Base-by-base conservation (phyloP, 53 echinoderm and acorn worm species). In the Hippasteria phrygiana region DNA sequence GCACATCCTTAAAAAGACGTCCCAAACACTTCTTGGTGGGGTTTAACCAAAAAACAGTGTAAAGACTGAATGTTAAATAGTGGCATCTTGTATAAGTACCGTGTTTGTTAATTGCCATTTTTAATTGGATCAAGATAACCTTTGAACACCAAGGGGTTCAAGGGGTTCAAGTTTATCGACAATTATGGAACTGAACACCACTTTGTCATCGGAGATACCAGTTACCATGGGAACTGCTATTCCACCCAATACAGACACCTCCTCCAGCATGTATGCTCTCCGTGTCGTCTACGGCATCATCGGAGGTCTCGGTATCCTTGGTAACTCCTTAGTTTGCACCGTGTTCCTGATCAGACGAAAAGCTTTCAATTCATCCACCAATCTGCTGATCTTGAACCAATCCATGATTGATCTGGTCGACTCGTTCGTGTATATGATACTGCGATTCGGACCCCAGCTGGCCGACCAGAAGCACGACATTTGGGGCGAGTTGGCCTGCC, bases 381-480 rank as follows among this genome's bases (percentile, higher is more conserved):
- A 94, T 65, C 70, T 92, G 12, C 80, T 96, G 26, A 96, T 96
- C 43, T 46, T 96, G 50, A 96, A 96, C 59, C 96, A 96, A n/a
- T 92, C 96, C 1, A 72, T 92, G 8, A 96, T 96, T 37, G 94
- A 96, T 43, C 84, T 96, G 16, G 75, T 88, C 7, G 96, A 93
- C 42, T 92, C 96, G 3, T 77, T 96, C 1, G 54, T 96, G 14
- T 93, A 92, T 72, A 89, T 96, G 0, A 74, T 96, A 34, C 62
- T 90, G 17, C 92, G 94, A 8, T 88, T 93, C 2, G 90, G 93
- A 14, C 93, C 93, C 24, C 54, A 80, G 2, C 73, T 93, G 0
- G 66, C 90, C 6, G 54, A 67, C 5, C 73, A 80, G 22, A 46
- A 56, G 12, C 43, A 64, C 42, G 48, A 28, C 46, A 67, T 84